Conservation (phyloP, 2,797 vertebrate genomes). For the Myotis myotis region DNA sequence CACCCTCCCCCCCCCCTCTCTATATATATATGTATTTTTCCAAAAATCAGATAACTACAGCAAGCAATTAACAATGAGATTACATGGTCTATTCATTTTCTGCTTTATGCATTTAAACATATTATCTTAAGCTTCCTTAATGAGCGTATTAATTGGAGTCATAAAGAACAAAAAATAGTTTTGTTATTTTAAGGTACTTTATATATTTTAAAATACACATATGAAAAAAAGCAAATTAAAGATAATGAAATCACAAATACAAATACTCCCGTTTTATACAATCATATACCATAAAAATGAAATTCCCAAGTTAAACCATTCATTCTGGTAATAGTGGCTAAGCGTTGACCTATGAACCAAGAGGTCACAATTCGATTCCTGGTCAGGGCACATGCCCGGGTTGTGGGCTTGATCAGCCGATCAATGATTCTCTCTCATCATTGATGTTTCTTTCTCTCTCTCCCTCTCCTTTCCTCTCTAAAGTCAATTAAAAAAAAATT, state of each 20-base stretch:
- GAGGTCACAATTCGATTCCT: too few species aligned
- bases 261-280: not conserved
- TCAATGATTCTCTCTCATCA: too few species aligned
- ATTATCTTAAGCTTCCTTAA: slow-evolving; percentile 27
- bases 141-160: not conserved
- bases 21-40: not conserved
- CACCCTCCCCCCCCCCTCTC: too few species aligned
- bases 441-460: too few species aligned
- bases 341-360: too few species aligned
- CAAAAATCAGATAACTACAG: not conserved
- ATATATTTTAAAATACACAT: not conserved
- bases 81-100: not conserved
- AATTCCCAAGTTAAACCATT: not conserved
- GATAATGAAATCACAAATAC: slow-evolving; percentile 26
- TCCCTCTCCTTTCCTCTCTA: too few species aligned
- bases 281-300: not conserved
- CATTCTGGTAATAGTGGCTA: not conserved
- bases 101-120: not conserved
- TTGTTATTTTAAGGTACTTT: not conserved
- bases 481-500: too few species aligned
- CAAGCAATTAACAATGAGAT: not conserved
- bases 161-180: not conserved
- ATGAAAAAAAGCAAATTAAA: not conserved
- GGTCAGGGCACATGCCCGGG: too few species aligned
- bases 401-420: too few species aligned